phyloP scores from a whole-genome alignment of 2,113 vertebrate species.

The Rallus limicola region DNA sequence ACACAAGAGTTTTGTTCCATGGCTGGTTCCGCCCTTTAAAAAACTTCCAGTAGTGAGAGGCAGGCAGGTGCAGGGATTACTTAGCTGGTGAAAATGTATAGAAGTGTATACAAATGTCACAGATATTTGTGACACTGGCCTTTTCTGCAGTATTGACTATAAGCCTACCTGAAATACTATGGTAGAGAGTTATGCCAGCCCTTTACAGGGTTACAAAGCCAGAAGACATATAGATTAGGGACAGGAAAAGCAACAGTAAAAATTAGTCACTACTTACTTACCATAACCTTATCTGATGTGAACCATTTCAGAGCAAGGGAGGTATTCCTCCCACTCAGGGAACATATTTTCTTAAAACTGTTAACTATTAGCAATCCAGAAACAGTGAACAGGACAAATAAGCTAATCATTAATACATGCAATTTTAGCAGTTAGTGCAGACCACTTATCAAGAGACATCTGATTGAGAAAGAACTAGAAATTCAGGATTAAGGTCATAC shows the following conservation, averaged over 20 bases:
- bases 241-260: not conserved
- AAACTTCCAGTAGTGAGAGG: not conserved
- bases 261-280: not conserved
- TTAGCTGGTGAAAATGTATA: not conserved
- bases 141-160: not conserved
- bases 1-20: not conserved
- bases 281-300: not conserved
- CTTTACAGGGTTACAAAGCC: not conserved
- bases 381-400: not conserved
- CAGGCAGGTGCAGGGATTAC: not conserved
- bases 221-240: not conserved
- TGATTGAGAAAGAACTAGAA: not conserved
- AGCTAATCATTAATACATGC: not conserved
- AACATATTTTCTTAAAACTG: not conserved
- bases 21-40: not conserved
- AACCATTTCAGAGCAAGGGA: not conserved
- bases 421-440: not conserved
- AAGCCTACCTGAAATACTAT: not conserved
- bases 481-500: not conserved
- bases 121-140: not conserved
- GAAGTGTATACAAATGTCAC: not conserved
- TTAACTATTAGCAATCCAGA: not conserved
- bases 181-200: not conserved
- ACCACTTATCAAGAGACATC: not conserved
- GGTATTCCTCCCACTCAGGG: not conserved